Percentiles rank a stretch among this genome's conserved stretches.
Conservation (phyloP, 2,888 invertebrate species). For the Unio delphinus region DNA sequence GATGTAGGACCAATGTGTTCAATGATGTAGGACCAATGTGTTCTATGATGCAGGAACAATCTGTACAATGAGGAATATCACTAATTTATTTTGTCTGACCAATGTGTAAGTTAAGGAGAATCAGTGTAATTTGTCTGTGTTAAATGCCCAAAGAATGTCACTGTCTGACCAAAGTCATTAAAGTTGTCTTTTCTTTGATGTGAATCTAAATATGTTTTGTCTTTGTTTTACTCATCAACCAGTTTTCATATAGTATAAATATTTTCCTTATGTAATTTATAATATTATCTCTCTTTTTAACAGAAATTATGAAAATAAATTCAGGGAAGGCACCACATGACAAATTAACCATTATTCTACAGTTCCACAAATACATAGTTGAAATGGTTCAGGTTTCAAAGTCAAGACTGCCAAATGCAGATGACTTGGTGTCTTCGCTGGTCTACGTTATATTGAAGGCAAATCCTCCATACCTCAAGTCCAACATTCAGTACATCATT, state of each 20-base stretch:
- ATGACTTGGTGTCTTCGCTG: constrained; percentile 96
- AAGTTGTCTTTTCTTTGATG: too few species aligned
- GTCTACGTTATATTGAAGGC: constrained; percentile 97
- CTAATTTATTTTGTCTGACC: too few species aligned
- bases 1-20: too few species aligned
- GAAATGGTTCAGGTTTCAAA: constrained; percentile 67
- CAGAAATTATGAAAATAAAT: constrained; percentile 93
- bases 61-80: too few species aligned
- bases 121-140: too few species aligned
- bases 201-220: background rate
- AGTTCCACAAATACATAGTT: constrained; percentile 92
- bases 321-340: constrained; percentile 92
- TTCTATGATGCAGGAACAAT: too few species aligned
- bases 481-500: constrained; percentile 96
- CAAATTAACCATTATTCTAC: constrained; percentile 92
- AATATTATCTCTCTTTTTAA: constrained; percentile 11
- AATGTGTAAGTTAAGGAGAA: too few species aligned
- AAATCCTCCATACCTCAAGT: constrained; percentile 96
- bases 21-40: too few species aligned
- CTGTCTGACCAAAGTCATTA: too few species aligned
- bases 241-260: too few species aligned
- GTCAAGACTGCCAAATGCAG: constrained; percentile 84
- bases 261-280: background rate
- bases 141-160: too few species aligned
- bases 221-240: background rate